Base-by-base conservation (phyloP, 2,888 invertebrate species). In the Cybosia mesomella region DNA sequence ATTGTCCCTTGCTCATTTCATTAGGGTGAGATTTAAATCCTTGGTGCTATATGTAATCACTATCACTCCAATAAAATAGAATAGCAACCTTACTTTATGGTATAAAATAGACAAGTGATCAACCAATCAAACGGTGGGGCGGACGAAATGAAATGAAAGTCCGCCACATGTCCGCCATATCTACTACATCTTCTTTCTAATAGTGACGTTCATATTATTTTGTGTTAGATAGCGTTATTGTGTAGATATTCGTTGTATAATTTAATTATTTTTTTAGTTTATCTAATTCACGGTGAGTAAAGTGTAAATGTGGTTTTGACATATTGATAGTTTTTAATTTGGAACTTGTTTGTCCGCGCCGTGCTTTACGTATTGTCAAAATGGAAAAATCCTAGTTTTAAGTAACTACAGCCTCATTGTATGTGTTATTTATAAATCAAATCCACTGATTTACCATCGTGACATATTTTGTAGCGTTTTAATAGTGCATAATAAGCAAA, bases 131-230 rank as follows among this genome's bases (percentile, higher is more conserved):
- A 86, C 83, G 81, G 80, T 81, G 82, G 82, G 84, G 84, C 83
- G 85, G 86, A 85, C 80, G 86, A 89, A 89, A 88, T 75, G 83
- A 86, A 85, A 91, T 90, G 92, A 92, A 93, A 93, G 93, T 91
- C 88, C 91, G 91, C 92, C 92, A 93, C 93, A 94, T 92, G 93
- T 94, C 93, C 92, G 93, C 93, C 93, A 94, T 92, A 92, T 86
- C 91, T 92, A 88, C 88, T 90, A 90, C 90, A 92, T 90, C 90
- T 90, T 92, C 89, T 90, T 89, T 90, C 88, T 90, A 89, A 83
- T 85, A 91, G 91, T 93, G 94, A 92, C 92, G 91, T 94, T 91
- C 90, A 85, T 91, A 89, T 91, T 92, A 92, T 91, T 92, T 93
- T 92, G 88, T 91, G 89, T 91, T 92, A 88, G 83, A 89, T 91